A percentile compares a stretch with the other conserved stretches of the same genome.
Evolutionary conservation across 37 sponge, comb jelly and placozoan species (phyloP).

Genomic region (Beroe ovata): DNA sequence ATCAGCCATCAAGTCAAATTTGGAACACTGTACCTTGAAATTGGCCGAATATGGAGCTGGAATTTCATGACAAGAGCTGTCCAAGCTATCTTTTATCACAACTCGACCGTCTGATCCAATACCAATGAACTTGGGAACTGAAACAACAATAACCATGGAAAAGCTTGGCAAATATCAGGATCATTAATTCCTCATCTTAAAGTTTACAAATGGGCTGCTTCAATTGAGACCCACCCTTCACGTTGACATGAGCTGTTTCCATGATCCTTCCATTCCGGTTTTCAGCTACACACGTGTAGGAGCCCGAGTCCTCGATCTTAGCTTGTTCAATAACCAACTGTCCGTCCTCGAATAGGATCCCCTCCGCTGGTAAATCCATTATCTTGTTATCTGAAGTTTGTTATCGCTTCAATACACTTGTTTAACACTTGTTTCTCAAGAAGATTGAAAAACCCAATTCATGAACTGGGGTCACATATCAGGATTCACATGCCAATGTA

Average conservation of each 20-base stretch:
- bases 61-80: conserved; percentile 7
- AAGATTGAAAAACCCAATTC: too few relatives aligned
- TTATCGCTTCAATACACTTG: too few relatives aligned
- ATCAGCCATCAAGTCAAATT: too few relatives aligned
- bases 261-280: not conserved
- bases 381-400: not conserved
- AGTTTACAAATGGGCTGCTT: too few relatives aligned
- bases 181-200: too few relatives aligned
- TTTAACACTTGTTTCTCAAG: too few relatives aligned
- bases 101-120: not conserved
- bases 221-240: conserved; percentile 4
- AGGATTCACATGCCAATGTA: too few relatives aligned
- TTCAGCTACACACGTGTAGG: conserved; percentile 29
- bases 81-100: not conserved
- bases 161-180: too few relatives aligned
- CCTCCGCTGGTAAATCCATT: not conserved
- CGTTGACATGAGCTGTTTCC: conserved; percentile 10
- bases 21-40: conserved; percentile 48
- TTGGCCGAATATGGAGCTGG: not conserved
- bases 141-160: too few relatives aligned
- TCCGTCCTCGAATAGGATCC: not conserved
- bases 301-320: not conserved
- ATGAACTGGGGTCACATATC: too few relatives aligned
- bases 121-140: conserved; percentile 48
- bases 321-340: not conserved